Conservation (phyloP, 2,888 invertebrate species). For the Heliconius erato region DNA sequence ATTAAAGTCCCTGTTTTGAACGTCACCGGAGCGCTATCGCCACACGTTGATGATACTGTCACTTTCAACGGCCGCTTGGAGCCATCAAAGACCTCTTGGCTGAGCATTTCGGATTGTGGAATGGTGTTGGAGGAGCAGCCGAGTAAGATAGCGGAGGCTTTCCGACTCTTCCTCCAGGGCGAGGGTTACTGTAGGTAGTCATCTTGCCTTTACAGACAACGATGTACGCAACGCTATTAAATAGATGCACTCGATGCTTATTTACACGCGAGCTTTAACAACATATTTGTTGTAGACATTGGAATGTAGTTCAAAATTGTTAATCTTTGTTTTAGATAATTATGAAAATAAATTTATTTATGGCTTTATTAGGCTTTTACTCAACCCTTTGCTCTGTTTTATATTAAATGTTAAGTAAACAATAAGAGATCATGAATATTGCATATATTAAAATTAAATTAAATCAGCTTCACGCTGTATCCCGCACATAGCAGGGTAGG, state of each 20-base stretch:
- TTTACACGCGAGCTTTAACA: conserved; percentile 82
- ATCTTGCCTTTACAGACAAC: conserved; percentile 56
- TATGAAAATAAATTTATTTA: conserved; percentile 82
- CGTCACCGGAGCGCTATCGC: conserved; percentile 96
- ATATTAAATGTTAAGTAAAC: not conserved
- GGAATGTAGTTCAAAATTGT: conserved; percentile 77
- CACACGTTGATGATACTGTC: conserved; percentile 98
- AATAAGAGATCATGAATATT: not conserved
- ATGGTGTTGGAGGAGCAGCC: conserved; percentile 99
- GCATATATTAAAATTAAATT: too few relatives aligned
- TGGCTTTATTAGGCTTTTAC: conserved; percentile 64
- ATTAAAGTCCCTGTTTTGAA: conserved; percentile 96
- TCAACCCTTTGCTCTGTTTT: conserved; percentile 26
- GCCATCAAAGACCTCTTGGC: conserved; percentile 98
- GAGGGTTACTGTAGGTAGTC: conserved; percentile 96
- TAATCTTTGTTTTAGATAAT: conserved; percentile 80
- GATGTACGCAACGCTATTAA: conserved; percentile 67
- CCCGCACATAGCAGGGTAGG: too few relatives aligned
- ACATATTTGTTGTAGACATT: conserved; percentile 78
- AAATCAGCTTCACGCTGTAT: too few relatives aligned
- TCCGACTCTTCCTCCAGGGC: conserved; percentile 98
- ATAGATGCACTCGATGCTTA: conserved; percentile 81
- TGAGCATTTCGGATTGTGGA: conserved; percentile 99
- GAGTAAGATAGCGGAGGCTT: conserved; percentile 98
- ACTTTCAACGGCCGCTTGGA: conserved; percentile 98